These are phyloP conservation scores for Scylla paramamosain DNA, from an alignment of 1,140 invertebrate genomes.

Conservation along the genomic window DNA sequence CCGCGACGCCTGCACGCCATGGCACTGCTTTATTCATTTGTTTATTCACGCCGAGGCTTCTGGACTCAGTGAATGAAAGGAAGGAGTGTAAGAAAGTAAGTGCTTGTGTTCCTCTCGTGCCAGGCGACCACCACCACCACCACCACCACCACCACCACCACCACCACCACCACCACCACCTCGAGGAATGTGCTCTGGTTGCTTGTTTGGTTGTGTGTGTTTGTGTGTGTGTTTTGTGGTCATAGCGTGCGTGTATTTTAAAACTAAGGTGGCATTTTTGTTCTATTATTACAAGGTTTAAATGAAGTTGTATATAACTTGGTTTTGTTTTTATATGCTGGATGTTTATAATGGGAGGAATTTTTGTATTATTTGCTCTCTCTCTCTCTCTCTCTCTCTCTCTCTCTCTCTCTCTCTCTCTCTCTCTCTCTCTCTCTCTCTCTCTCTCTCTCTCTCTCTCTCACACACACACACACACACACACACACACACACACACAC, in stretches of 20 bases:
- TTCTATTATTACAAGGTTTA: too few relatives aligned
- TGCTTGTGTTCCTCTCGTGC: not conserved
- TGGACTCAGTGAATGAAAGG: not conserved
- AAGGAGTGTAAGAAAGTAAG: not conserved
- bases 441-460: not conserved
- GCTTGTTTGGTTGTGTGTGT: not conserved
- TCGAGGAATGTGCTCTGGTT: not conserved
- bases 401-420: too few relatives aligned
- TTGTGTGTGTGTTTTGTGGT: too few relatives aligned
- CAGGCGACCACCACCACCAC: not conserved
- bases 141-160: not conserved
- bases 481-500: not conserved
- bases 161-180: not conserved
- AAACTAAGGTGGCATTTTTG: too few relatives aligned
- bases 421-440: too few relatives aligned
- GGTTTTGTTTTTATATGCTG: too few relatives aligned
- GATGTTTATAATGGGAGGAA: too few relatives aligned
- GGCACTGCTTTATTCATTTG: not conserved
- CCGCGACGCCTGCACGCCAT: not conserved
- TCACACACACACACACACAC: not conserved
- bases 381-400: too few relatives aligned
- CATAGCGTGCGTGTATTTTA: too few relatives aligned
- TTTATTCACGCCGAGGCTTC: not conserved
- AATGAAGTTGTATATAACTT: too few relatives aligned
- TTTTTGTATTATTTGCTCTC: too few relatives aligned